These are phyloP conservation scores for Clanis bilineata DNA, from an alignment of 2,888 invertebrate genomes.

Conservation along the genomic window DNA sequence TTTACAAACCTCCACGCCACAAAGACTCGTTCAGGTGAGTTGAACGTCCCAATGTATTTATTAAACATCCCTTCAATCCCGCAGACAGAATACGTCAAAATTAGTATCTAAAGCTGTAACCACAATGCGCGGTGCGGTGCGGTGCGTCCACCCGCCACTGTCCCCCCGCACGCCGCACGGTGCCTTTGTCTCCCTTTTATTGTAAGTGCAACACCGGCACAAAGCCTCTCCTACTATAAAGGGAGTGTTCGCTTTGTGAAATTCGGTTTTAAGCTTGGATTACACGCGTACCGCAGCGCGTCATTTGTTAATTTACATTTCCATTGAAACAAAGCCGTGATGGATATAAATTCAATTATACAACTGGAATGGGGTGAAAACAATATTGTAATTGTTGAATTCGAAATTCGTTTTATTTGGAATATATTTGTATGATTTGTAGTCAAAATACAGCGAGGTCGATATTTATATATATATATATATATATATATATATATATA, in stretches of 20 bases:
- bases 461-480: no score
- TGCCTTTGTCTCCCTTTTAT: not conserved
- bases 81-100: not conserved
- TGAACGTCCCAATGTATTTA: not conserved
- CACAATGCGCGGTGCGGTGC: not conserved
- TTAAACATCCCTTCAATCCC: not conserved
- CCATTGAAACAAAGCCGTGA: not conserved
- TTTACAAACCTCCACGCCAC: not conserved
- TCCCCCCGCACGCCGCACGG: not conserved
- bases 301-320: slow-evolving; percentile 5
- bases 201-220: not conserved
- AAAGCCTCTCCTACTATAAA: not conserved
- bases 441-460: no score
- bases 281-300: not conserved
- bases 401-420: not conserved
- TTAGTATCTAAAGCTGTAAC: not conserved
- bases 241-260: slow-evolving; percentile 16
- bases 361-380: not conserved
- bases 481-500: no score
- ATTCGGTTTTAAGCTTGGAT: slow-evolving; percentile 10
- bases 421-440: no score
- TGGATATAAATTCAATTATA: not conserved
- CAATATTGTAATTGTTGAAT: not conserved
- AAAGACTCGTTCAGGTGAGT: not conserved
- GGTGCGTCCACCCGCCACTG: not conserved